A percentile compares a stretch with the other conserved stretches of the same genome.
These are phyloP conservation scores for Gila orcuttii DNA, from an alignment of 2,113 vertebrate genomes.

Conservation along the genomic window DNA sequence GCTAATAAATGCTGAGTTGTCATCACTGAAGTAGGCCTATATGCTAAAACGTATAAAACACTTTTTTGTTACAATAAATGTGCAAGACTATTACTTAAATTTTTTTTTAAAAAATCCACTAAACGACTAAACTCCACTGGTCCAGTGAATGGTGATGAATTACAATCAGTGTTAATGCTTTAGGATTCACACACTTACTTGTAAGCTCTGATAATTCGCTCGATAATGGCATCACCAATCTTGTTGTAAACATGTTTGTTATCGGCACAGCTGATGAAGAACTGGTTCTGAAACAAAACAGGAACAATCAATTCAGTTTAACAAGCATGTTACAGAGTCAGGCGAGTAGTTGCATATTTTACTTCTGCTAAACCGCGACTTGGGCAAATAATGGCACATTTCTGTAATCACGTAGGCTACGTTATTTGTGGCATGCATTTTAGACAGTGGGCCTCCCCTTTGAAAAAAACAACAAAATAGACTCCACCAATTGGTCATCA, in stretches of 20 bases:
- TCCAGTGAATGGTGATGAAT: not conserved
- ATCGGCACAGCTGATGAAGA: conserved; percentile 97
- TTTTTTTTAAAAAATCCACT: no score
- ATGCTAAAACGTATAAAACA: no score
- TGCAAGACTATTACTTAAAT: not conserved
- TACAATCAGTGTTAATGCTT: not conserved
- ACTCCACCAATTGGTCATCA: no score
- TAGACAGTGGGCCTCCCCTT: no score
- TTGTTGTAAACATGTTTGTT: conserved; percentile 91
- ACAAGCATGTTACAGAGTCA: not conserved
- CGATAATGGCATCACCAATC: conserved; percentile 88
- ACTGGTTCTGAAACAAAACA: conserved; percentile 86
- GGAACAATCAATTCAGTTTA: not conserved
- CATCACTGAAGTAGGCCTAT: no score
- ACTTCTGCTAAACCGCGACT: not conserved
- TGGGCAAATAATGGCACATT: no score
- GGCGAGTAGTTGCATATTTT: not conserved
- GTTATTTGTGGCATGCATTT: no score
- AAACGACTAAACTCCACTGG: not conserved
- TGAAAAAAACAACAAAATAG: no score
- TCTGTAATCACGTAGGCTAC: no score
- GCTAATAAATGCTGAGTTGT: no score
- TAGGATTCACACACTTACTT: conserved; percentile 74
- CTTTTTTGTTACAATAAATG: not conserved
- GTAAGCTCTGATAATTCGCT: conserved; percentile 89